phyloP scores from a whole-genome alignment of 2,797 vertebrate genomes.

The Lacerta agilis region DNA sequence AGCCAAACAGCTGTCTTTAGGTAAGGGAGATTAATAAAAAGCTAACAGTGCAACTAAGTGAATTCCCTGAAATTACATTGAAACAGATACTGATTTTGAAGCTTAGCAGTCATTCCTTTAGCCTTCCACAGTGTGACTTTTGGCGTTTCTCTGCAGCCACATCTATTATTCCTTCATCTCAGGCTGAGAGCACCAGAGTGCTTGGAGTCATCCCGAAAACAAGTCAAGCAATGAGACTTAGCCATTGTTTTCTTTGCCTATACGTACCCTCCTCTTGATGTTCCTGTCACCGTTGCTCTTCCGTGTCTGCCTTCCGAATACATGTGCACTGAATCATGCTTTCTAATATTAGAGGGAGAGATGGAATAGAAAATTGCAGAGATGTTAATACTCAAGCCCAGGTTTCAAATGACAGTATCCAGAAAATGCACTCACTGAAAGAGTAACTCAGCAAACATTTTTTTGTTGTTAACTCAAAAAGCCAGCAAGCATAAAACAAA shows the following conservation, averaged over 20 bases:
- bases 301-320: slow-evolving; percentile 8
- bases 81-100: slow-evolving; percentile 22
- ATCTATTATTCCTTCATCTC: background rate
- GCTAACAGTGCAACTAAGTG: background rate
- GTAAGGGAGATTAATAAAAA: slow-evolving; percentile 23
- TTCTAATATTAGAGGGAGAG: background rate
- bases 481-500: background rate
- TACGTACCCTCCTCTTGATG: background rate
- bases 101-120: slow-evolving; percentile 14
- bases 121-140: slow-evolving; percentile 2
- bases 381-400: background rate
- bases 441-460: background rate
- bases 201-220: slow-evolving; percentile 21
- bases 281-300: slow-evolving; percentile 15
- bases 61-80: background rate
- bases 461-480: background rate
- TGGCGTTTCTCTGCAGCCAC: slow-evolving; percentile 20
- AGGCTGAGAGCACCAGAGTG: background rate
- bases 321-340: slow-evolving; percentile 10
- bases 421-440: background rate
- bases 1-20: slow-evolving; percentile 15
- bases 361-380: background rate
- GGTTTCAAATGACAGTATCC: background rate
- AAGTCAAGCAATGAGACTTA: slow-evolving; percentile 7
- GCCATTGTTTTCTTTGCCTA: slow-evolving; percentile 2